phyloP scores from a whole-genome alignment of 2,888 invertebrate genomes.

The Entomobrya proxima region DNA sequence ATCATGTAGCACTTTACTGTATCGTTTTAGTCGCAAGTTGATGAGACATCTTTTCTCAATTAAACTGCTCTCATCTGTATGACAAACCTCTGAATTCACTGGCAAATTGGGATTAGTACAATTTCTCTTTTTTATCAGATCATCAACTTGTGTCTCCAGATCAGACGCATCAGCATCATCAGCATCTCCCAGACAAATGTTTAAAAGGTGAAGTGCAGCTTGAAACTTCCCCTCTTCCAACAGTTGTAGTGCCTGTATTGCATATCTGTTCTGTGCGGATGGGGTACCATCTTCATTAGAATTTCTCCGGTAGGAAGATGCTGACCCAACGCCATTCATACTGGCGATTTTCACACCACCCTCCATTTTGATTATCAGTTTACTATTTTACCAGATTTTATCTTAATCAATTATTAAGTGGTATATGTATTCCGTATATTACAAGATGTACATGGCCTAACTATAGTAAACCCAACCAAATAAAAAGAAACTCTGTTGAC shows the following conservation, averaged over 20 bases:
- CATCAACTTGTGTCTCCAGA: constrained; percentile 49
- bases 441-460: no score
- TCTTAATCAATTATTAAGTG: not conserved
- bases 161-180: constrained; percentile 55
- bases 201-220: constrained; percentile 67
- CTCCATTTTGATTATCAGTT: not conserved
- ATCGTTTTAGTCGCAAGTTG: constrained; percentile 69
- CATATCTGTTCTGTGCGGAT: constrained; percentile 41
- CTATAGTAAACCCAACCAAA: no score
- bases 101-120: not conserved
- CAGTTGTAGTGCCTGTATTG: constrained; percentile 63
- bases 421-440: no score
- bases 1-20: constrained; percentile 71
- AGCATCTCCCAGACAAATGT: constrained; percentile 69
- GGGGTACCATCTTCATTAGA: not conserved
- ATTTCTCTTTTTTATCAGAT: constrained; percentile 38
- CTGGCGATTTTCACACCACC: not conserved
- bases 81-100: not conserved
- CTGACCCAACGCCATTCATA: not conserved
- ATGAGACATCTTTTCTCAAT: constrained; percentile 73
- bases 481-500: no score
- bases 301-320: not conserved
- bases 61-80: constrained; percentile 66
- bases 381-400: not conserved
- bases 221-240: constrained; percentile 68